A percentile compares a stretch with the other conserved stretches of the same genome.
Evolutionary conservation across 2,113 vertebrate species (phyloP).

Genomic region (Clarias batrachus): DNA sequence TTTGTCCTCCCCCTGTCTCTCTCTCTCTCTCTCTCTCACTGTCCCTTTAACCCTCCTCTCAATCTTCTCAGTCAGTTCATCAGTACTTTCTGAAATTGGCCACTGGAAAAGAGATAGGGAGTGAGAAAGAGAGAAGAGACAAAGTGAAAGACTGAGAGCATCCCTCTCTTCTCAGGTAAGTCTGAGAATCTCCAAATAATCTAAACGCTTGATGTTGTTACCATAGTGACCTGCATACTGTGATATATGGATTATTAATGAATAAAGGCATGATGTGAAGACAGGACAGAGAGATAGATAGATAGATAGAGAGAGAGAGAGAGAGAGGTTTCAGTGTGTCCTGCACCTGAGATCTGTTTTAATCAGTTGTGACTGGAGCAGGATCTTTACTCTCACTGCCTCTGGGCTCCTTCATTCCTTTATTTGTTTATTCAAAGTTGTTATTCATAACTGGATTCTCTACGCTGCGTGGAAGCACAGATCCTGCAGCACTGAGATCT

Average conservation of each 20-base stretch:
- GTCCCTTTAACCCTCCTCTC: slow-evolving; percentile 36
- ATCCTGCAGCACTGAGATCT: neutral
- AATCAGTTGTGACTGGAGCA: neutral
- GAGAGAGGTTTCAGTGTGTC: neutral
- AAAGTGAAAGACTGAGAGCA: slow-evolving; percentile 30
- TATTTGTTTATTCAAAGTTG: neutral
- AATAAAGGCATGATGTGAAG: neutral
- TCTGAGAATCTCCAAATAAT: neutral
- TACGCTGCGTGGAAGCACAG: neutral
- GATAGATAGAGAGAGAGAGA: neutral
- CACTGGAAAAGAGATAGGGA: slow-evolving; percentile 11
- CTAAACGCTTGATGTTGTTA: neutral
- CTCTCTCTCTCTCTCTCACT: slow-evolving; percentile 19
- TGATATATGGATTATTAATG: neutral
- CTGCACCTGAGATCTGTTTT: neutral
- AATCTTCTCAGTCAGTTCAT: slow-evolving; percentile 55
- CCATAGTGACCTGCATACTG: neutral
- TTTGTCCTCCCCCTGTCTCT: neutral
- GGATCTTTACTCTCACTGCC: neutral
- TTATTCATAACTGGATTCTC: neutral
- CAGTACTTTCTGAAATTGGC: slow-evolving; percentile 40
- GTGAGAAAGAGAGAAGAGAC: neutral
- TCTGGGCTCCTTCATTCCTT: neutral
- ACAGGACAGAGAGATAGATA: neutral
- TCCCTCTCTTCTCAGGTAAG: slow-evolving; percentile 54